Evolutionary conservation across 1,140 invertebrate genomes (phyloP), one percentile per base, ranked within the genome.

Genomic region (Acromyrmex echinatior): DNA sequence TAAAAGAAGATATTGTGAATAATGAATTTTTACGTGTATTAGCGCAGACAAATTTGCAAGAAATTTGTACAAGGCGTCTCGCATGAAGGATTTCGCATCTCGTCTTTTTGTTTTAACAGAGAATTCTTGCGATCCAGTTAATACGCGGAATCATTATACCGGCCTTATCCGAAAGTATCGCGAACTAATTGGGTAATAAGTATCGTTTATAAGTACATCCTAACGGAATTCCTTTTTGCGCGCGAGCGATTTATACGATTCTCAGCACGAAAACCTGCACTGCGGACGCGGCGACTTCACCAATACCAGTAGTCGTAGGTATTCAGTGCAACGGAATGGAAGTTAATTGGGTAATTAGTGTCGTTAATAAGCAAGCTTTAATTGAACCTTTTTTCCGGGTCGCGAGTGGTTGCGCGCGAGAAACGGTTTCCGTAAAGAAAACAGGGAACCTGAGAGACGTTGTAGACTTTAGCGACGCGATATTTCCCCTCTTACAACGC

Each of bases 271-370:
- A 63, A 39, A 28, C 56, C 53, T 18, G 66, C 51, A 39, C 21
- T 16, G 49, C 39, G 39, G 56, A 25, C 51, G 49, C 58, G 25
- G 16, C 35, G 76, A 21, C 45, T 45, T 28, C 14, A 82, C 68
- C 14, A 74, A 82, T 25, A 82, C 39, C 56, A 39, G 80, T 82
- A 82, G 80, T 35, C 25, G 70, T 39, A 25, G 18, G 53, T 66
- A 21, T 14, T 74, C 66, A 63, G 62, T 56, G 86, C 77, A 65
- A 74, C 84, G 70, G 70, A 73, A 88, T 78, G 84, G 88, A 87
- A 87, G 88, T 90, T 90, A 90, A 90, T 90, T 90, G 89, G 76
- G 81, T 88, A 89, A 90, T 90, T 90, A 90, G 84, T 76, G 73
- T 74, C 49, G 86, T 78, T 87, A 89, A 90, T 90, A 76, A 86